Conservation (phyloP, 2,888 invertebrate species). For the Tetranychus piercei region DNA sequence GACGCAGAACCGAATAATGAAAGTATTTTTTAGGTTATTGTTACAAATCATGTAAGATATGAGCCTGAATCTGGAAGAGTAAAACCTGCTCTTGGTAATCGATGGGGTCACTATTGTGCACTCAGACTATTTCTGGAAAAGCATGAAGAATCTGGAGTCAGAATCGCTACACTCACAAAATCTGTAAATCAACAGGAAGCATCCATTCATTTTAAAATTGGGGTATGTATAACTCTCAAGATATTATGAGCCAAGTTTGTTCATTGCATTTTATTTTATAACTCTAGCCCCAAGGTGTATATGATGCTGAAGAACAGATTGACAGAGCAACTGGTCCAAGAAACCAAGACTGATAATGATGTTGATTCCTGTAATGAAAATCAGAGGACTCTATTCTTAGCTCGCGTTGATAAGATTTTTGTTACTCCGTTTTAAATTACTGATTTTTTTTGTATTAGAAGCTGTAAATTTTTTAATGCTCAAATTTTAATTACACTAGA, state of each 20-base stretch:
- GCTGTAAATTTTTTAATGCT: too few species aligned
- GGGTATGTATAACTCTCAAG: not conserved
- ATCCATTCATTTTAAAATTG: not conserved
- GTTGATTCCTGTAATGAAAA: not conserved
- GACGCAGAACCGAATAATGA: not conserved
- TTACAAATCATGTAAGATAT: constrained; percentile 19
- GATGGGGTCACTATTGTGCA: constrained; percentile 12
- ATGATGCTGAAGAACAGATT: not conserved
- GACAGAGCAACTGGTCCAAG: not conserved
- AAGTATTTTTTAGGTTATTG: constrained; percentile 13
- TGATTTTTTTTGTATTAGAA: too few species aligned
- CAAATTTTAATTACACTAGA: too few species aligned
- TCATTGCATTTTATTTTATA: not conserved
- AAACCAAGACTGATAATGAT: not conserved
- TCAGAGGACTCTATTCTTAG: not conserved
- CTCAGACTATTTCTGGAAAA: not conserved
- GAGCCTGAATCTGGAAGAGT: not conserved
- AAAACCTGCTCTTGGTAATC: constrained; percentile 12
- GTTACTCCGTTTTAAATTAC: too few species aligned
- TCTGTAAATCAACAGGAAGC: not conserved
- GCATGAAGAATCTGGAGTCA: not conserved
- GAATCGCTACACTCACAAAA: not conserved
- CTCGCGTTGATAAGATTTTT: too few species aligned
- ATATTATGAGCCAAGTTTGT: not conserved
- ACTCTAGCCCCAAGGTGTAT: not conserved